Evolutionary conservation across 2,888 invertebrate genomes (phyloP).

Genomic region (Synanthedon vespiformis): DNA sequence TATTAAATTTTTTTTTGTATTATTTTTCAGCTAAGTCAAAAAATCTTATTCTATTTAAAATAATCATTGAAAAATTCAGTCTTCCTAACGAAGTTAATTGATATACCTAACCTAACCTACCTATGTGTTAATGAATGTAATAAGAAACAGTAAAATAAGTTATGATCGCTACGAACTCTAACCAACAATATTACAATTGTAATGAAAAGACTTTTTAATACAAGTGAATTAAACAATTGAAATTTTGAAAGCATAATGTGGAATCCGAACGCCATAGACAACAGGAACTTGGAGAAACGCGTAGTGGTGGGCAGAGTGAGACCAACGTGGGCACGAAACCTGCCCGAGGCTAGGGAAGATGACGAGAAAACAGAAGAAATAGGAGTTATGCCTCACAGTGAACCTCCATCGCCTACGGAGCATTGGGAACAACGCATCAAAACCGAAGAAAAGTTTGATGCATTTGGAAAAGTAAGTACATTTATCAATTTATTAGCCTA

Average conservation of each 20-base stretch:
- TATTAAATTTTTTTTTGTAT: too few relatives aligned
- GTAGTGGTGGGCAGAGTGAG: constrained; percentile 70
- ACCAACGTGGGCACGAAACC: constrained; percentile 67
- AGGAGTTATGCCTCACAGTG: constrained; percentile 57
- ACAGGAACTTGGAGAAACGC: constrained; percentile 70
- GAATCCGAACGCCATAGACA: constrained; percentile 58
- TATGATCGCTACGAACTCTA: too few relatives aligned
- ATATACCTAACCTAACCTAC: too few relatives aligned
- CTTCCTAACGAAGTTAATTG: too few relatives aligned
- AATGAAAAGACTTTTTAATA: not conserved
- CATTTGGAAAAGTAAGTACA: constrained; percentile 68
- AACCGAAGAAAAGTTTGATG: constrained; percentile 67
- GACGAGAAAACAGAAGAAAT: constrained; percentile 47
- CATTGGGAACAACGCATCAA: constrained; percentile 48
- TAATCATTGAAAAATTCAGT: too few relatives aligned
- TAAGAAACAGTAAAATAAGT: too few relatives aligned
- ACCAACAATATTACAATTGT: too few relatives aligned
- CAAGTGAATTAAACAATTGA: not conserved
- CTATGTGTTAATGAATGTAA: too few relatives aligned
- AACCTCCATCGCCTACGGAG: constrained; percentile 55
- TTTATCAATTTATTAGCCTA: too few relatives aligned
- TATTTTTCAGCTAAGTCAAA: too few relatives aligned
- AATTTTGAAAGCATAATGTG: constrained; percentile 33
- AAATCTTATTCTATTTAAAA: too few relatives aligned
- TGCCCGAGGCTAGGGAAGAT: constrained; percentile 55